These are phyloP conservation scores for Tragelaphus oryx DNA, from an alignment of 2,797 vertebrate species.

Conservation along the genomic window DNA sequence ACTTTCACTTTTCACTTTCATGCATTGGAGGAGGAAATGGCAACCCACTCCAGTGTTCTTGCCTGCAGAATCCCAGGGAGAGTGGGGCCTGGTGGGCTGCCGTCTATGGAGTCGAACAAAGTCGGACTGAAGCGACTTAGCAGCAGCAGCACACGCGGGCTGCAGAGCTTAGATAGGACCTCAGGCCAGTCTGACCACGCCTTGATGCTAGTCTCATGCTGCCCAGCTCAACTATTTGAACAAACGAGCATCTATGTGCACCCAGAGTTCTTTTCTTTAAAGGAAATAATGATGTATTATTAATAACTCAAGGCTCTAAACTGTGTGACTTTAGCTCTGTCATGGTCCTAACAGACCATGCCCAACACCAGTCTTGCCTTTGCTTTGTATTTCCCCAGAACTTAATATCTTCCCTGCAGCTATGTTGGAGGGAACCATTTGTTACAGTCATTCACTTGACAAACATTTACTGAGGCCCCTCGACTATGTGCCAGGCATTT, in stretches of 20 bases:
- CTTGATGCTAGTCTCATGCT: rapidly evolving
- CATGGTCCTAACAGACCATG: neutral
- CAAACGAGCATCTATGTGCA: neutral
- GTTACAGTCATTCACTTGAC: neutral
- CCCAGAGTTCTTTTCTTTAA: neutral
- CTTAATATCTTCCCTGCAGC: neutral
- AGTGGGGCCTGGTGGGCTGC: too few species aligned
- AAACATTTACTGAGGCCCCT: neutral
- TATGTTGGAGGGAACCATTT: neutral
- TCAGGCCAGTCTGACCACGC: neutral
- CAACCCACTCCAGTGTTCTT: too few species aligned
- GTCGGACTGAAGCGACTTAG: too few species aligned
- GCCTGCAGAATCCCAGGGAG: too few species aligned
- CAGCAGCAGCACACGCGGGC: neutral
- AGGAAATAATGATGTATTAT: neutral
- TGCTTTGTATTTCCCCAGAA: neutral
- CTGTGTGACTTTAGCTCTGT: neutral
- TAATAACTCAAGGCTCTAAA: neutral
- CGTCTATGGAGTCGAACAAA: too few species aligned
- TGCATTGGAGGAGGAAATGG: too few species aligned
- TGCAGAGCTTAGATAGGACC: neutral
- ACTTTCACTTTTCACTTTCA: too few species aligned
- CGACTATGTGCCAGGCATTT: neutral
- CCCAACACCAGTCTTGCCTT: neutral
- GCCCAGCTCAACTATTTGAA: neutral